A percentile compares a stretch with the other conserved stretches of the same genome.
phyloP scores from a whole-genome alignment of 2,888 invertebrate species.

The Diachrysia chrysitis region DNA sequence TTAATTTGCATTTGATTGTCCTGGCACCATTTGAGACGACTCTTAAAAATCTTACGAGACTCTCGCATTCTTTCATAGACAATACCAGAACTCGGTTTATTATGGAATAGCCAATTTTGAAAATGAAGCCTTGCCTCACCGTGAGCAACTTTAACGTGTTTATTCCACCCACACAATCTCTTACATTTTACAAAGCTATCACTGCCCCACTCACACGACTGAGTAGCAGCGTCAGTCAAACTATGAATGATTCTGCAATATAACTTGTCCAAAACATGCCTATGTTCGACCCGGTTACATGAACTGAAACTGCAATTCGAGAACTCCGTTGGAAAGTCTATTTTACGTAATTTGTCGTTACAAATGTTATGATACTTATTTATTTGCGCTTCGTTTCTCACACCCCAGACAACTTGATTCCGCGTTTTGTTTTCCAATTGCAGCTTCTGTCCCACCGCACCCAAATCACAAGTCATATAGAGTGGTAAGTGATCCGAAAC shows the following conservation, averaged over 20 bases:
- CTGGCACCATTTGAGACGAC: constrained; percentile 3
- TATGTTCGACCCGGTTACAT: background rate
- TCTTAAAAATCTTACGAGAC: background rate
- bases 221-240: too few relatives aligned
- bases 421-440: background rate
- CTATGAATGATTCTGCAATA: background rate
- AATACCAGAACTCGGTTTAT: constrained; percentile 2
- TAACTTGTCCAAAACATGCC: background rate
- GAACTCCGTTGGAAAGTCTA: background rate
- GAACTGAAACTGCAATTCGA: background rate
- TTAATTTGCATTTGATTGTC: background rate
- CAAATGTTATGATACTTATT: background rate
- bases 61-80: background rate
- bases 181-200: background rate
- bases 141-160: background rate
- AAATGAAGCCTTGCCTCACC: background rate
- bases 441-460: background rate
- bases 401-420: background rate
- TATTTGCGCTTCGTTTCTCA: background rate
- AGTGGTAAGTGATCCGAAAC: background rate
- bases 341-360: background rate
- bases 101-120: background rate
- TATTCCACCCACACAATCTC: background rate
- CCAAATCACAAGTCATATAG: background rate
- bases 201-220: background rate